These are phyloP conservation scores for Nerophis lumbriciformis DNA, from an alignment of 2,113 vertebrate species.

Conservation along the genomic window DNA sequence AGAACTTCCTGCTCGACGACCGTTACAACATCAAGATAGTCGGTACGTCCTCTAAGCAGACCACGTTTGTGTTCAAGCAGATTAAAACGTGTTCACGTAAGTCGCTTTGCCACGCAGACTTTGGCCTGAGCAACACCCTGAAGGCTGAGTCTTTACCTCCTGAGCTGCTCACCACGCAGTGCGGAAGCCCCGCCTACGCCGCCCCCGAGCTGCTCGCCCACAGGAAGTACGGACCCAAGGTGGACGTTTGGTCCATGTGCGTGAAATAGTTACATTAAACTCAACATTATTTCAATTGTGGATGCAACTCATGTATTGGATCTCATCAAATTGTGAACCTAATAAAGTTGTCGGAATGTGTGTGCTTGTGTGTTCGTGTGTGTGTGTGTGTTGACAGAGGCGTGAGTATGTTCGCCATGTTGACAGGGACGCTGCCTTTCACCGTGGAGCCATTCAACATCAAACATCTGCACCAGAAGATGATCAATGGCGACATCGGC, in stretches of 20 bases:
- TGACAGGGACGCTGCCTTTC: constrained; percentile 78
- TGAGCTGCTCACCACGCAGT: constrained; percentile 79
- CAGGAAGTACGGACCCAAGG: constrained; percentile 82
- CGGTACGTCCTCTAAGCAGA: constrained; percentile 57
- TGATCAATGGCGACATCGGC: constrained; percentile 76
- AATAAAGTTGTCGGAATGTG: background rate
- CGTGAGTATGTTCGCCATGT: constrained; percentile 80
- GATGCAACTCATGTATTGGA: too few relatives aligned
- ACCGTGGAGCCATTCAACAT: constrained; percentile 80
- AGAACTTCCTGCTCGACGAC: constrained; percentile 85
- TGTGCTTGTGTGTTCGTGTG: background rate
- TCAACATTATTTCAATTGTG: background rate
- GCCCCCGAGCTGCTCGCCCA: constrained; percentile 81
- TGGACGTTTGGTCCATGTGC: constrained; percentile 83
- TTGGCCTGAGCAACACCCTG: constrained; percentile 80
- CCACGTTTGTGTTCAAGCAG: background rate
- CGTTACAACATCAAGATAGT: constrained; percentile 84
- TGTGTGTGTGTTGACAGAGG: constrained; percentile 61
- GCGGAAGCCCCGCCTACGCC: constrained; percentile 79
- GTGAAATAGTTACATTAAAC: constrained; percentile 42
- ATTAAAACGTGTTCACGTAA: background rate
- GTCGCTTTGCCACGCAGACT: constrained; percentile 67
- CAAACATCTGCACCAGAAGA: constrained; percentile 82
- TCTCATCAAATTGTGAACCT: background rate
- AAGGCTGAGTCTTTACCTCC: constrained; percentile 73